Evolutionary conservation across 2,888 invertebrate species (phyloP), one percentile per base, ranked within the genome.

Genomic region (Tinea trinotella): DNA sequence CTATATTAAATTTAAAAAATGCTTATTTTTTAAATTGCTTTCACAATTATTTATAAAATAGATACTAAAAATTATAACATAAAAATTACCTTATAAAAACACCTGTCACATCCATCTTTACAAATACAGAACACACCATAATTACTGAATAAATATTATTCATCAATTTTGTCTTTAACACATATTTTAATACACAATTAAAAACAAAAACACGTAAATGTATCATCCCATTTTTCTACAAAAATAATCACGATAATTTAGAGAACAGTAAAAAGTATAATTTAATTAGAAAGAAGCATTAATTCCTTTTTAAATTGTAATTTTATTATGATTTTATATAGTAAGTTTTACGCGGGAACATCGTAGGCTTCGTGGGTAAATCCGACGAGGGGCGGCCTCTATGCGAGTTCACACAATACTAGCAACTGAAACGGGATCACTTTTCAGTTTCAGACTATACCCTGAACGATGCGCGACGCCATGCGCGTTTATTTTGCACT

Each of bases 281-380:
- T n/a, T n/a, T n/a, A n/a, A n/a, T n/a, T n/a, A n/a, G n/a, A n/a
- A n/a, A n/a, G n/a, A n/a, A n/a, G n/a, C n/a, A n/a, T n/a, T n/a
- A n/a, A n/a, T n/a, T n/a, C n/a, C n/a, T n/a, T n/a, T n/a, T n/a
- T n/a, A n/a, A n/a, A n/a, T n/a, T n/a, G n/a, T n/a, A n/a, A n/a
- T n/a, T n/a, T n/a, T n/a, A n/a, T n/a, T n/a, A n/a, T n/a, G n/a
- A n/a, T n/a, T n/a, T n/a, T n/a, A n/a, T 2, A n/a, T 40, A 6
- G 40, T 19, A 50, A 50, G 24, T 50, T 50, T 50, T 50, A 12
- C 50, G 50, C 50, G 50, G 50, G 50, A 24, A 50, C 22, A 13
- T 15, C 24, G 50, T 13, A 13, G 13, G 50, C 24, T 24, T n/a
- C 24, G 6, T 10, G 18, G 50, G 50, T 12, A 24, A 50, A 24